Evolutionary conservation across 1,140 invertebrate species (phyloP).

Genomic region (Agraylea sexmaculata): DNA sequence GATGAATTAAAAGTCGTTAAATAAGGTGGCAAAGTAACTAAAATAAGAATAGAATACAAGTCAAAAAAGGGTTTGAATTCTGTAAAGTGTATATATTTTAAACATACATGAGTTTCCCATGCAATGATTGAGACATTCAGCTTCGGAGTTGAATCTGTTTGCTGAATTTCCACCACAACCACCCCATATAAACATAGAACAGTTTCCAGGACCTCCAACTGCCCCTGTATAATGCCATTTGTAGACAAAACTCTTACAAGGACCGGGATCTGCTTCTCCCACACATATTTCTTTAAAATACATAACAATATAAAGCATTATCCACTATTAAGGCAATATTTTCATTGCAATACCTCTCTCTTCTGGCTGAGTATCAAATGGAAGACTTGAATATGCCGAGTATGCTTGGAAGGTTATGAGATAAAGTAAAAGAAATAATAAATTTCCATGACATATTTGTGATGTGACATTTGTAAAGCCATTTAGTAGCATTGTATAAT

Average conservation of each 20-base stretch:
- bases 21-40: constrained; percentile 40
- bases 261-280: constrained; percentile 42
- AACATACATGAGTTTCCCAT: constrained; percentile 42
- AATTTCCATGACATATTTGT: too few relatives aligned
- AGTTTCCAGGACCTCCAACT: constrained; percentile 31
- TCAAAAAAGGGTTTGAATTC: too few relatives aligned
- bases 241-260: constrained; percentile 53
- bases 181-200: constrained; percentile 61
- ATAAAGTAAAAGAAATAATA: too few relatives aligned
- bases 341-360: too few relatives aligned
- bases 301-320: not conserved
- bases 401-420: too few relatives aligned
- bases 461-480: too few relatives aligned
- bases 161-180: constrained; percentile 64
- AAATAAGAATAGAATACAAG: constrained; percentile 14
- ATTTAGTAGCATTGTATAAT: too few relatives aligned
- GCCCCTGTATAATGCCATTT: constrained; percentile 63
- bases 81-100: too few relatives aligned
- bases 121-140: constrained; percentile 56
- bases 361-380: too few relatives aligned
- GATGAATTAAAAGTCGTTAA: constrained; percentile 35
- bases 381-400: too few relatives aligned
- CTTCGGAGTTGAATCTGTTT: constrained; percentile 64
- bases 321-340: too few relatives aligned
- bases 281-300: constrained; percentile 20